Evolutionary conservation across 2,113 vertebrate species (phyloP), one percentile per base, ranked within the genome.

Genomic region (Dasypus novemcinctus): DNA sequence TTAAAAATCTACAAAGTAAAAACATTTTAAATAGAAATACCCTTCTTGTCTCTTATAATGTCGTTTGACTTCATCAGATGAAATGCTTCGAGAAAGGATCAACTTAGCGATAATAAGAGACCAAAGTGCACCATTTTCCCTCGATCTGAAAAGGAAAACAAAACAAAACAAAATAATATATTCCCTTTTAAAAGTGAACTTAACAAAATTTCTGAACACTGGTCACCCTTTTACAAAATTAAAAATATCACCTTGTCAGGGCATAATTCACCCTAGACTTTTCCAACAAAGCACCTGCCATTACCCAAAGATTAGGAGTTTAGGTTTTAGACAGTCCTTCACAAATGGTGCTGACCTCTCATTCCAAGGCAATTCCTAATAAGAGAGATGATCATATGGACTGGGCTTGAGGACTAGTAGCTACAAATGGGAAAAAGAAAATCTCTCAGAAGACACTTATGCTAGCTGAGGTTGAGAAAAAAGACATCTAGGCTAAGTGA

Each of bases 61-160:
- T 38, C 93, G 97, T 82, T 98, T 99, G 88, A 98, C 79, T 74
- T 98, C 97, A 89, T 97, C 98, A 64, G 96, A 83, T 63, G 96
- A 90, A 91, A 98, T 10, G 2, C 92, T 97, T 86, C 92, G 98
- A 43, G 72, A 96, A 83, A 81, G 80, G 6, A 99, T 98, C 97
- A 99, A 98, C 97, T 98, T 99, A 95, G 98, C 98, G 95, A 99
- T 97, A 79, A 99, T 98, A 97, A 99, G 98, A 96, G 99, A 98
- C 99, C 99, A 99, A 31, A 99, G 98, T 90, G 98, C 98, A 81
- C 99, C 99, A 33, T 97, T 98, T 87, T 98, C 98, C 94, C 98
- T 95, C 33, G 99, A 99, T 95, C 99, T 99, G 97, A 95, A 97
- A 92, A 72, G 87, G 59, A n/a, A 81, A 94, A 66, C 82, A 36